Base-by-base conservation (phyloP, 2,797 vertebrate genomes). In the Amblyopsis hoosieri region DNA sequence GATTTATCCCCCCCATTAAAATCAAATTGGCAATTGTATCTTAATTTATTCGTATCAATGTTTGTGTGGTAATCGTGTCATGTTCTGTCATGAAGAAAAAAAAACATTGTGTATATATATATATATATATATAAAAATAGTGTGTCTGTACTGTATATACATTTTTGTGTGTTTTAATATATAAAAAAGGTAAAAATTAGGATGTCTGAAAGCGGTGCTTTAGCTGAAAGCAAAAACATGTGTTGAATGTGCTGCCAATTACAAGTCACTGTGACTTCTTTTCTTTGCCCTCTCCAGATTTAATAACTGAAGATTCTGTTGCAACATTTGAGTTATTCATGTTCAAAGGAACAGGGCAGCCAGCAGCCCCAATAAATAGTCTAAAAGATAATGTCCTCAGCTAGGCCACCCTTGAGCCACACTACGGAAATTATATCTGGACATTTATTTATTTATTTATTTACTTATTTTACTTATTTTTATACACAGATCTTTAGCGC, bases 381-480 rank as follows among this genome's bases (percentile, higher is more conserved):
- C 78, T 70, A 60, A 69, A 59, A 80, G 85, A 87, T 87, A 85
- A 85, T 84, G 78, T 92, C 75, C 78, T 88, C 76, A 78, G 84
- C 81, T 80, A 80, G 75, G 71, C 76, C 78, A 53, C 79, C 85
- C 84, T 58, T 71, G 69, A 89, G 86, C 83, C 62, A 83, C 66
- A 66, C 67, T 23, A 71, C 55, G 11, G 56, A 85, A 90, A 86
- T 78, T 62, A 90, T 90, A 82, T 74, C 60, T 57, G 79, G 76
- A 85, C 87, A 80, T 87, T 78, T 87, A 75, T 81, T 5, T 7
- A 37, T 37, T 37, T 37, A 5, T 37, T 37, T 37, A 37, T 37
- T 33, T 33, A 4, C n/a, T n/a, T n/a, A n/a, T n/a, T 33, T 33
- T 33, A 33, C 6, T 81, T 83, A 17, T 86, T 83, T 88, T 82